A percentile compares a stretch with the other conserved stretches of the same genome.
phyloP scores from a whole-genome alignment of 1,140 invertebrate genomes.

The Halesus radiatus region DNA sequence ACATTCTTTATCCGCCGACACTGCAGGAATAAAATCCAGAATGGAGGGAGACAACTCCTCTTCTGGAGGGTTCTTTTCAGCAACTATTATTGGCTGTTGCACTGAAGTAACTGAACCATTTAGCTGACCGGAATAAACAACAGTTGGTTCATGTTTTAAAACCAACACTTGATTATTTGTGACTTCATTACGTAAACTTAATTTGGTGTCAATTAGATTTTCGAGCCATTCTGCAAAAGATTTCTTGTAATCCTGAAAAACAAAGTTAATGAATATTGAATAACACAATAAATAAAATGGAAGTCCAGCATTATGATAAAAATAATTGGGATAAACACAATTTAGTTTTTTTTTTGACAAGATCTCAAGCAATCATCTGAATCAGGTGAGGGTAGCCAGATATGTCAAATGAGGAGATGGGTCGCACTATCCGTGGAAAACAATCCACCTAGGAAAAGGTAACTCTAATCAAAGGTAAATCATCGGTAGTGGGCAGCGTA shows the following conservation, averaged over 20 bases:
- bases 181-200: not conserved
- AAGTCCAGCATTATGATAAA: too few species aligned
- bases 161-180: not conserved
- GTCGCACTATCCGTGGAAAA: too few species aligned
- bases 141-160: not conserved
- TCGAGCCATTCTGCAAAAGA: slow-evolving; percentile 29
- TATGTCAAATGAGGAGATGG: too few species aligned
- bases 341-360: too few species aligned
- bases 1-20: not conserved
- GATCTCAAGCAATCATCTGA: too few species aligned
- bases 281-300: too few species aligned
- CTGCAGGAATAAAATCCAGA: not conserved
- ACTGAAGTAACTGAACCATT: not conserved
- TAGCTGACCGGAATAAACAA: not conserved
- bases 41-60: slow-evolving; percentile 10
- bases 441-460: too few species aligned
- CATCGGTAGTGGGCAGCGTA: too few species aligned
- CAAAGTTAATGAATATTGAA: not conserved
- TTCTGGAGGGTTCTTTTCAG: not conserved
- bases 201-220: not conserved
- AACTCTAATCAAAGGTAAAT: too few species aligned
- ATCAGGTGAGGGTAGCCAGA: too few species aligned
- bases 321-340: too few species aligned
- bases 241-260: slow-evolving; percentile 31
- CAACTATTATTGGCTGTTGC: not conserved